Evolutionary conservation across 2,113 vertebrate genomes (phyloP).

Genomic region (Chaetura pelagica): DNA sequence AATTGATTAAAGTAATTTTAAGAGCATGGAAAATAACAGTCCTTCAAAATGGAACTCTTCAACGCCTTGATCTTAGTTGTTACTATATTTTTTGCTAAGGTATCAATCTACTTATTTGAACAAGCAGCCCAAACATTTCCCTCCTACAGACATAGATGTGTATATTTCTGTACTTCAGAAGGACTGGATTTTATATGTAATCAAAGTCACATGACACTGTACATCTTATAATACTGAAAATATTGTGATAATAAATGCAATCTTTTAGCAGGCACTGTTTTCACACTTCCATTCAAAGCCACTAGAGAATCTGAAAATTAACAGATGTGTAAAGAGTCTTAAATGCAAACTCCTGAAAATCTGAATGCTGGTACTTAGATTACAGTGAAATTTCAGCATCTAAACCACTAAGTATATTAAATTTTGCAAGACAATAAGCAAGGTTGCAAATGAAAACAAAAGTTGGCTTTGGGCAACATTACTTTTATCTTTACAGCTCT

Average conservation of each 20-base stretch:
- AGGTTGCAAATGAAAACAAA: background rate
- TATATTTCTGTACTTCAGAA: background rate
- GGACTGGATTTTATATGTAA: background rate
- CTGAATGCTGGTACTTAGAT: background rate
- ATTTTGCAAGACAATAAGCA: background rate
- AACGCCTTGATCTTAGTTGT: background rate
- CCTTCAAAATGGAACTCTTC: background rate
- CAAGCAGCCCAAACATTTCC: background rate
- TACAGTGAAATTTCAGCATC: background rate
- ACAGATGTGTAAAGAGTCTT: background rate
- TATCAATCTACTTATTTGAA: background rate
- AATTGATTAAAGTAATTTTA: constrained; percentile 5
- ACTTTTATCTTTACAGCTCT: background rate
- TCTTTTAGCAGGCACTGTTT: background rate
- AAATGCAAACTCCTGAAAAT: background rate
- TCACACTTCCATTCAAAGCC: background rate
- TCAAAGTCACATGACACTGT: background rate
- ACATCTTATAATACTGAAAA: background rate
- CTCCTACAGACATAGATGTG: background rate
- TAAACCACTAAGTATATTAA: background rate
- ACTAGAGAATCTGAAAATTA: background rate
- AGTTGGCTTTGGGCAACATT: background rate
- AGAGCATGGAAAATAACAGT: constrained; percentile 19
- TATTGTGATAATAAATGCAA: background rate
- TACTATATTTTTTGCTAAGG: background rate